Base-by-base conservation (phyloP, 2,888 invertebrate genomes). In the Apamea anceps region DNA sequence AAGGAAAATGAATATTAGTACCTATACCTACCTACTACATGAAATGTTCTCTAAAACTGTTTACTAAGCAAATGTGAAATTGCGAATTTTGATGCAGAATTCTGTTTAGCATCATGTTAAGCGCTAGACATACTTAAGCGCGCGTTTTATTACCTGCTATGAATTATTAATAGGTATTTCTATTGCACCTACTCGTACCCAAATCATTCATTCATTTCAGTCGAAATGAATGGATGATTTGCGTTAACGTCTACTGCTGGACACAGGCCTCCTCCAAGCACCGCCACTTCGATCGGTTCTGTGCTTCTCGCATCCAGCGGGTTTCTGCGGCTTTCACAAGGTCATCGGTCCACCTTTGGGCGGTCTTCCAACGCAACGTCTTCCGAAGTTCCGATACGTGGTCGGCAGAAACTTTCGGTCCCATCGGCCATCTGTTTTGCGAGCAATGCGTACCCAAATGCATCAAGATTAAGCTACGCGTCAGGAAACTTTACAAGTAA, bases 1-100 rank as follows among this genome's bases (percentile, higher is more conserved):
- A 85, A 88, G 86, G 82, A 80, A 80, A 85, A 86, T 85, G 77
- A 75, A 87, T 86, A 84, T 83, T 82, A 86, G 72, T 75, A 48
- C 77, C 66, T 75, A 42, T 68, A 72, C 42, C 62, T 37, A 79
- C 45, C 25, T 28, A 21, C 32, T 75, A 81, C n/a, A 77, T 70
- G 68, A 57, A 77, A 82, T 81, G 72, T 84, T 85, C 84, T 81
- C 78, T 67, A 70, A 77, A 81, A 80, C 81, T 83, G 81, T 84
- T 86, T 81, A 74, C 71, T 77, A 80, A 87, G 84, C 84, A 66
- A 62, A 85, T 80, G 76, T 70, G 66, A 86, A 85, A 82, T 82
- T 79, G 74, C 71, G 32, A 84, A 86, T 82, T 86, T 86, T 82
- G 82, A 81, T 76, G 85, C 80, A 83, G 72, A 76, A 75, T 77